These are phyloP conservation scores for Agriopis leucophaearia DNA, from an alignment of 2,888 invertebrate genomes.

Conservation along the genomic window DNA sequence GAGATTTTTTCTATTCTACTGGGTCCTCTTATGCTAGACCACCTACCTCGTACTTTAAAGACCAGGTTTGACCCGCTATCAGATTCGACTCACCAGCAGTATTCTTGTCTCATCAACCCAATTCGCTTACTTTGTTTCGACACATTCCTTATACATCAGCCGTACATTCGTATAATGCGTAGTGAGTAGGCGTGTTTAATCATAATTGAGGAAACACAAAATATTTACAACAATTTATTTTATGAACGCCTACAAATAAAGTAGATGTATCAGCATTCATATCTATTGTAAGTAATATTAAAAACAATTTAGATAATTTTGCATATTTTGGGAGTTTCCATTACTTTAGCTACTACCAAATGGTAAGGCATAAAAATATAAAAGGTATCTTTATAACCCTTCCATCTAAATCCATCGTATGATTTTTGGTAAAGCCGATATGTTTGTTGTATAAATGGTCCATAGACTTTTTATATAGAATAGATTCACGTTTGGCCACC, in stretches of 20 bases:
- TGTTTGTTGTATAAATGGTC: neutral
- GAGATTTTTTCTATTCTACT: too few relatives aligned
- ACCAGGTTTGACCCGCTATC: too few relatives aligned
- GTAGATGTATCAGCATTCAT: constrained; percentile 21
- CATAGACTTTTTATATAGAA: too few relatives aligned
- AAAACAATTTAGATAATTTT: constrained; percentile 29
- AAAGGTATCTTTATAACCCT: constrained; percentile 20
- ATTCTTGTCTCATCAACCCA: too few relatives aligned
- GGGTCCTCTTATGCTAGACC: too few relatives aligned
- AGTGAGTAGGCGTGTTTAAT: constrained; percentile 13
- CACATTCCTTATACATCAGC: too few relatives aligned
- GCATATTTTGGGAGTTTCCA: constrained; percentile 25
- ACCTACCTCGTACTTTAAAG: too few relatives aligned
- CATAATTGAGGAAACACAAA: constrained; percentile 29
- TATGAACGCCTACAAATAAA: constrained; percentile 13
- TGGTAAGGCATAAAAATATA: constrained; percentile 15
- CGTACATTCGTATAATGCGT: neutral
- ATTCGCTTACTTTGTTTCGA: too few relatives aligned
- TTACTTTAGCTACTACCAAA: neutral
- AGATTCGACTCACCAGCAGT: too few relatives aligned
- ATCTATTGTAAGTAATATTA: constrained; percentile 16
- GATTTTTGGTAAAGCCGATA: constrained; percentile 9
- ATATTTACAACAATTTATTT: constrained; percentile 12
- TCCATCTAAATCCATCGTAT: constrained; percentile 12
- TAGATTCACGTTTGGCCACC: too few relatives aligned